A percentile compares a stretch with the other conserved stretches of the same genome.
Evolutionary conservation across 1,140 invertebrate genomes (phyloP).

Genomic region (Holcopasites calliopsidis): DNA sequence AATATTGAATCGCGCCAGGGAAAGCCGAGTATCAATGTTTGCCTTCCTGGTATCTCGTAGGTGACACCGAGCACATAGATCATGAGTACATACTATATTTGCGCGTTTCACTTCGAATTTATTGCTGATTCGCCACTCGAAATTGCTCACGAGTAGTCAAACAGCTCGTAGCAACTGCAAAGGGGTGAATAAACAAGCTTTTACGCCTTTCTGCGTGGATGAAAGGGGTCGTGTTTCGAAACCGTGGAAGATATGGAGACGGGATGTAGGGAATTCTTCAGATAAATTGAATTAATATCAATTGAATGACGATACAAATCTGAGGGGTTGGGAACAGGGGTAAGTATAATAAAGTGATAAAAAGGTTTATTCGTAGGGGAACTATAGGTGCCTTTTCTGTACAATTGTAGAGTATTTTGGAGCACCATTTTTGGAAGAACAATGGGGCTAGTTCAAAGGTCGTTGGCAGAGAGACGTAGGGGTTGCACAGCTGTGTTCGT

Average conservation of each 20-base stretch:
- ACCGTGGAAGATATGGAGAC: neutral
- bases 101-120: conserved; percentile 39
- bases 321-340: neutral
- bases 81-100: conserved; percentile 35
- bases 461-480: neutral
- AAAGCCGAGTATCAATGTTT: conserved; percentile 47
- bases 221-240: too few species aligned
- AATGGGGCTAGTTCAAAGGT: neutral
- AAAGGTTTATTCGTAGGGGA: neutral
- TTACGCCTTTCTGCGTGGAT: too few species aligned
- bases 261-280: neutral
- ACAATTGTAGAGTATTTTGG: conserved; percentile 14
- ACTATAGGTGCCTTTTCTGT: neutral
- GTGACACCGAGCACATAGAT: conserved; percentile 34
- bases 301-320: neutral
- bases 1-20: conserved; percentile 52
- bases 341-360: conserved; percentile 21
- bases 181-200: neutral
- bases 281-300: neutral
- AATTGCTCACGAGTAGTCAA: conserved; percentile 4
- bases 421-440: too few species aligned
- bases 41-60: conserved; percentile 29
- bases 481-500: conserved; percentile 23
- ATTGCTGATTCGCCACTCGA: conserved; percentile 40
- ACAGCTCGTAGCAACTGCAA: neutral